Evolutionary conservation across 2,113 vertebrate genomes (phyloP).

Genomic region (Charina bottae): DNA sequence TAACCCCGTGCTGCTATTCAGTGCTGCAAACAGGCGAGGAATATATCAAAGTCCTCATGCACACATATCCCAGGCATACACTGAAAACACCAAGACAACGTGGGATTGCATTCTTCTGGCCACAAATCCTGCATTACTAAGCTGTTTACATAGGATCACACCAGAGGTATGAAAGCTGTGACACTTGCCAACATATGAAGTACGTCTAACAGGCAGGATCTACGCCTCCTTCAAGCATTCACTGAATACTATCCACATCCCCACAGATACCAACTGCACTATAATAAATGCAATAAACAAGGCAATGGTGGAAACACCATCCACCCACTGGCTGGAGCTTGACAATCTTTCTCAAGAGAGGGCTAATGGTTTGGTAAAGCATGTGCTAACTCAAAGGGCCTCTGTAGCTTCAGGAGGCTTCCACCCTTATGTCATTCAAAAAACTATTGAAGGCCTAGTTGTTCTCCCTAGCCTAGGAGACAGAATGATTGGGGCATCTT

Average conservation of each 20-base stretch:
- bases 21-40: not conserved
- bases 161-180: not conserved
- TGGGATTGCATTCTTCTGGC: not conserved
- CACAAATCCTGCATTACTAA: not conserved
- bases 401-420: not conserved
- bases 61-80: not conserved
- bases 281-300: not conserved
- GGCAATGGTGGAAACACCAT: not conserved
- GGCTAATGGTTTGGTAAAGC: not conserved
- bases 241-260: not conserved
- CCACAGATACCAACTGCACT: not conserved
- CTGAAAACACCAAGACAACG: not conserved
- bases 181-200: not conserved
- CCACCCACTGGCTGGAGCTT: not conserved
- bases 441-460: not conserved
- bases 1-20: not conserved
- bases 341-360: not conserved
- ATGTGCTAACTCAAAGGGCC: not conserved
- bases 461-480: not conserved
- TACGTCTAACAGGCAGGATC: not conserved
- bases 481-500: not conserved
- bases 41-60: not conserved
- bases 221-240: not conserved
- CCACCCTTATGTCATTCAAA: not conserved
- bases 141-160: not conserved